phyloP scores from a whole-genome alignment of 2,113 vertebrate genomes.

The Podarcis cretensis region DNA sequence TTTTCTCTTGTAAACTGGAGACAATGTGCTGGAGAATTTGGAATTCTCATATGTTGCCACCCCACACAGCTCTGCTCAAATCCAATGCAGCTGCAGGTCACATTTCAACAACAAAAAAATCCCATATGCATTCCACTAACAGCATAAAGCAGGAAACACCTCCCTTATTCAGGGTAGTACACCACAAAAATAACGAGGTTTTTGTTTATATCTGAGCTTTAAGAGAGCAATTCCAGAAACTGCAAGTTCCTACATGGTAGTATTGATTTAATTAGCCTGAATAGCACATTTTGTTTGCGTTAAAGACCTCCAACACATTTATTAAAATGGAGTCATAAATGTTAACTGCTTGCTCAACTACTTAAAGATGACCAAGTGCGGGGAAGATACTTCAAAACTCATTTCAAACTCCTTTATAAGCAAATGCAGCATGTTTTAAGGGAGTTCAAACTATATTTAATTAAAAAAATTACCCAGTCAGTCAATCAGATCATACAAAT shows the following conservation, averaged over 20 bases:
- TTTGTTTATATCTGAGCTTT: constrained; percentile 69
- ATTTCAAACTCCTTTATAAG: constrained; percentile 22
- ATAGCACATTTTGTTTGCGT: constrained; percentile 43
- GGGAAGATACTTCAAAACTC: constrained; percentile 42
- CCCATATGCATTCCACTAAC: constrained; percentile 62
- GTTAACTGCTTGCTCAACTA: constrained; percentile 33
- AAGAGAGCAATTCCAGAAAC: constrained; percentile 71
- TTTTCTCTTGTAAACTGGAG: constrained; percentile 40
- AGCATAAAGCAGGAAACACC: constrained; percentile 61
- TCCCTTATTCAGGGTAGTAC: constrained; percentile 25
- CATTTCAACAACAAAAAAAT: constrained; percentile 62
- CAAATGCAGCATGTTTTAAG: constrained; percentile 39
- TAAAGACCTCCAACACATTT: constrained; percentile 40
- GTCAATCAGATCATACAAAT: constrained; percentile 39
- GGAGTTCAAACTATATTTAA: constrained; percentile 38
- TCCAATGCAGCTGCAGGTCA: constrained; percentile 61
- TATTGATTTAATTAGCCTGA: constrained; percentile 64
- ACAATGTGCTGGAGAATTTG: constrained; percentile 37
- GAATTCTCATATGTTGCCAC: constrained; percentile 18
- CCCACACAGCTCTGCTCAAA: constrained; percentile 46
- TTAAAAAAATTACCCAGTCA: constrained; percentile 47
- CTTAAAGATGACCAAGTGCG: constrained; percentile 29
- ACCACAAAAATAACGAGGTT: constrained; percentile 62
- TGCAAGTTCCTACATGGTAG: constrained; percentile 57
- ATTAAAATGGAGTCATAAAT: constrained; percentile 44